Conservation (phyloP, 2,888 invertebrate genomes). For the Folsomia candida region DNA sequence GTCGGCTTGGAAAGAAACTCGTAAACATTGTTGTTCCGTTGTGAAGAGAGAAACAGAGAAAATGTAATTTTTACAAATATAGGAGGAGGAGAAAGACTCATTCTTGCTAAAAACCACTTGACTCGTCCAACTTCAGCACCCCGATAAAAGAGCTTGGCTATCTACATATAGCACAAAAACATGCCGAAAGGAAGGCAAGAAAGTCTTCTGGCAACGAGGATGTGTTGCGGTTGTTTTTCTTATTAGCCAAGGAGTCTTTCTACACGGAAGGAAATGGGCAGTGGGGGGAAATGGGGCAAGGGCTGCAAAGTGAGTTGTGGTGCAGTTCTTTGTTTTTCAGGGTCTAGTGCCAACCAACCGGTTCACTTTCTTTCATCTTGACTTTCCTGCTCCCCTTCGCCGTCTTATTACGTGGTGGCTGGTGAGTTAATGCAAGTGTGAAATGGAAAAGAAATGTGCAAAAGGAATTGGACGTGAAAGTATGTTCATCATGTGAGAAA, state of each 20-base stretch:
- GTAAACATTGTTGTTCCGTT: too few relatives aligned
- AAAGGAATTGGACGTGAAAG: slow-evolving; percentile 15
- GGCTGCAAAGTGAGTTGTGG: not conserved
- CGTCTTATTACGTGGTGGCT: not conserved
- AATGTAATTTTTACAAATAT: too few relatives aligned
- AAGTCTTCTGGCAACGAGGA: too few relatives aligned
- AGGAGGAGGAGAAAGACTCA: too few relatives aligned
- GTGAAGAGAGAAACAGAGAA: too few relatives aligned
- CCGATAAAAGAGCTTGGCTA: too few relatives aligned
- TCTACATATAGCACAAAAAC: too few relatives aligned
- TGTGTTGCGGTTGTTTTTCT: not conserved
- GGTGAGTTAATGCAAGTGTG: not conserved
- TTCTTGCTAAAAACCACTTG: too few relatives aligned
- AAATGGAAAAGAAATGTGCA: not conserved
- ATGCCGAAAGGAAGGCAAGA: too few relatives aligned
- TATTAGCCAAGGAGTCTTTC: too few relatives aligned
- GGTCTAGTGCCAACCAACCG: not conserved
- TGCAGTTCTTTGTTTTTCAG: not conserved
- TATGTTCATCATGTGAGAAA: not conserved
- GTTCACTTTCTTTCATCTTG: not conserved
- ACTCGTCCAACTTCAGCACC: too few relatives aligned
- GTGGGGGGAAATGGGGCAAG: not conserved
- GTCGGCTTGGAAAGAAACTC: too few relatives aligned
- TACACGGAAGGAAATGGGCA: not conserved
- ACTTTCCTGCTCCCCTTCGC: not conserved